These are phyloP conservation scores for Pteruthius melanotis DNA, from an alignment of 2,113 vertebrate species.

Conservation along the genomic window DNA sequence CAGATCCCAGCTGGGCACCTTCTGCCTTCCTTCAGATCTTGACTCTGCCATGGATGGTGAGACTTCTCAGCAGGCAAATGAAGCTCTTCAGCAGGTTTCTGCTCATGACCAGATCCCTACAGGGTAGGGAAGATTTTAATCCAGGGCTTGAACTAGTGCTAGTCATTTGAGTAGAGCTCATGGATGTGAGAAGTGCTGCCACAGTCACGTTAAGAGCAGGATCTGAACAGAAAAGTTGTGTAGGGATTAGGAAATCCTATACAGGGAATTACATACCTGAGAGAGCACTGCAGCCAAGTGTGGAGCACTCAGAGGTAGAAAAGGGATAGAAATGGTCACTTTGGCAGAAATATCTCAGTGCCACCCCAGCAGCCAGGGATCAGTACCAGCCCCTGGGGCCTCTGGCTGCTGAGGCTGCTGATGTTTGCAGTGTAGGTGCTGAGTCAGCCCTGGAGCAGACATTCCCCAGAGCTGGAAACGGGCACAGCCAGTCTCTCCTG, in stretches of 20 bases:
- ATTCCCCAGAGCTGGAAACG: neutral
- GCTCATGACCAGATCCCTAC: neutral
- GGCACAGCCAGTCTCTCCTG: neutral
- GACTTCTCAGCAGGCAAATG: neutral
- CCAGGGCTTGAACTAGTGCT: neutral
- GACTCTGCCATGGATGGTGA: neutral
- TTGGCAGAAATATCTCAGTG: no score
- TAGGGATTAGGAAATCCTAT: neutral
- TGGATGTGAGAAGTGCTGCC: neutral
- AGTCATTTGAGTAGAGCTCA: neutral
- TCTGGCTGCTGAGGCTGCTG: neutral
- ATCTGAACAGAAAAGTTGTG: neutral
- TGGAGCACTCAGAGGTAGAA: neutral
- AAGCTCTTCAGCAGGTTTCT: neutral
- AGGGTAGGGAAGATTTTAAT: neutral
- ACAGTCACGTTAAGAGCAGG: neutral
- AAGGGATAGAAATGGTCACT: neutral
- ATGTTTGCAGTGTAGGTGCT: rapidly evolving
- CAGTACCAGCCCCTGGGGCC: neutral
- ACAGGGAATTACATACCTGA: neutral
- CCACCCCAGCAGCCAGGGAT: neutral
- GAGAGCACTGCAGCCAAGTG: neutral
- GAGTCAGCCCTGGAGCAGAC: neutral
- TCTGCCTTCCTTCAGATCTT: neutral
- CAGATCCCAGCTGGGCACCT: neutral